A percentile compares a stretch with the other conserved stretches of the same genome.
Conservation (phyloP, 2,888 invertebrate genomes). For the Polymixis lichenea region DNA sequence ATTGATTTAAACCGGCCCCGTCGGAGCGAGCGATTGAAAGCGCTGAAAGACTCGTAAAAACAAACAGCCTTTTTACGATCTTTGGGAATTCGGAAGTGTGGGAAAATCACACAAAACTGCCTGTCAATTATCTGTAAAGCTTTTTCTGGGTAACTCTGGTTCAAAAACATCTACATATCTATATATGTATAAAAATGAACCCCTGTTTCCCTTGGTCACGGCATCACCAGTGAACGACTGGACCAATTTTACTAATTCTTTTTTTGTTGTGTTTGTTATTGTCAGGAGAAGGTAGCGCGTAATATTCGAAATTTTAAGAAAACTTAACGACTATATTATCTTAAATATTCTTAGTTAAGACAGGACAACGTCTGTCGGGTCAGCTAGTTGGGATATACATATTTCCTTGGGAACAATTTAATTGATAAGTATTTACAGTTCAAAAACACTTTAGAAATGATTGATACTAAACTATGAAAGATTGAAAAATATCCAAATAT, state of each 20-base stretch:
- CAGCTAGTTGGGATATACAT: neutral
- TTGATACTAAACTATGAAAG: neutral
- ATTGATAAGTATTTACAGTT: slow-evolving; percentile 6
- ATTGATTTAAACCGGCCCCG: slow-evolving; percentile 66
- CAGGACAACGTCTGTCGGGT: no score
- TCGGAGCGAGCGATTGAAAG: slow-evolving; percentile 58
- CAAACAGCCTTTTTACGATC: slow-evolving; percentile 67
- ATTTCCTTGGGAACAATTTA: slow-evolving; percentile 10
- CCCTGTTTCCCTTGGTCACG: no score
- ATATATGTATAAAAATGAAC: no score
- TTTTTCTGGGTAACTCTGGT: slow-evolving; percentile 45
- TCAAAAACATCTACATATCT: slow-evolving; percentile 4
- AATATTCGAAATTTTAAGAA: no score
- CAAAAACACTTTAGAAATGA: neutral
- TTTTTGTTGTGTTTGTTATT: no score
- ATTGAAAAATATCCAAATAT: neutral
- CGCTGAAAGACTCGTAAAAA: slow-evolving; percentile 67
- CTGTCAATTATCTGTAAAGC: slow-evolving; percentile 68
- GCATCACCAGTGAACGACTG: no score
- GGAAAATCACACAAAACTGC: slow-evolving; percentile 65
- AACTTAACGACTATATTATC: no score
- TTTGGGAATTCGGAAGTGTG: slow-evolving; percentile 66
- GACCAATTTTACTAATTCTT: no score
- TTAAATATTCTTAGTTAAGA: no score
- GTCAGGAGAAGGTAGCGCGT: no score